phyloP scores from a whole-genome alignment of 2,113 vertebrate genomes.

The Syngnathus typhle region DNA sequence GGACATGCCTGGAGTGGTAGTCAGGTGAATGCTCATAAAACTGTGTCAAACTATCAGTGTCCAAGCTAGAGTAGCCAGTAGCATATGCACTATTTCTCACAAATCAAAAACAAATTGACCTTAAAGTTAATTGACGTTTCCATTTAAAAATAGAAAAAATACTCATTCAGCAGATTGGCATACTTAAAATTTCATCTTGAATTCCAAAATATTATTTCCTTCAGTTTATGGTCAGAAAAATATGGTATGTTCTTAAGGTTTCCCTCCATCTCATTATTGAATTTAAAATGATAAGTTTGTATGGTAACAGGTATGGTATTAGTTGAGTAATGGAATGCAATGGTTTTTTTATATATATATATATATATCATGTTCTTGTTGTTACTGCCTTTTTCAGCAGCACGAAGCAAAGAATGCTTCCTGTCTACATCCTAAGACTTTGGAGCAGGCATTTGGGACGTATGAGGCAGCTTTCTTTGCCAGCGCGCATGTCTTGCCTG shows the following conservation, averaged over 20 bases:
- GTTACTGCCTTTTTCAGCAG: slow-evolving; percentile 19
- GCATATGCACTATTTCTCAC: background rate
- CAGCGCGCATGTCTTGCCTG: slow-evolving; percentile 32
- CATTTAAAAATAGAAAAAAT: background rate
- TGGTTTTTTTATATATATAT: no score
- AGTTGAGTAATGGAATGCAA: background rate
- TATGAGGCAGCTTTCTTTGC: slow-evolving; percentile 48
- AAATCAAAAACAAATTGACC: background rate
- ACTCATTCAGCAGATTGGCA: background rate
- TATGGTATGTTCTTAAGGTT: background rate
- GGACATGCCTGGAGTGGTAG: slow-evolving; percentile 70
- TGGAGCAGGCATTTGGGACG: slow-evolving; percentile 46
- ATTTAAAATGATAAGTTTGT: background rate
- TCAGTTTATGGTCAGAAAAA: background rate
- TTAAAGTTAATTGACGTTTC: background rate
- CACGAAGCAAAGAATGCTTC: slow-evolving; percentile 27
- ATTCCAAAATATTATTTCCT: background rate
- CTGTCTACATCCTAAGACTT: slow-evolving; percentile 21
- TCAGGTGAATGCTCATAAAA: slow-evolving; percentile 61
- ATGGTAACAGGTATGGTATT: background rate
- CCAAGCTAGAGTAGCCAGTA: background rate
- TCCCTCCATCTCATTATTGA: background rate
- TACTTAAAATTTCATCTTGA: background rate
- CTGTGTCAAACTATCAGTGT: slow-evolving; percentile 18
- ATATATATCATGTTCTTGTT: background rate